A percentile compares a stretch with the other conserved stretches of the same genome.
phyloP scores from a whole-genome alignment of 2,888 invertebrate species.

The Gortyna flavago region DNA sequence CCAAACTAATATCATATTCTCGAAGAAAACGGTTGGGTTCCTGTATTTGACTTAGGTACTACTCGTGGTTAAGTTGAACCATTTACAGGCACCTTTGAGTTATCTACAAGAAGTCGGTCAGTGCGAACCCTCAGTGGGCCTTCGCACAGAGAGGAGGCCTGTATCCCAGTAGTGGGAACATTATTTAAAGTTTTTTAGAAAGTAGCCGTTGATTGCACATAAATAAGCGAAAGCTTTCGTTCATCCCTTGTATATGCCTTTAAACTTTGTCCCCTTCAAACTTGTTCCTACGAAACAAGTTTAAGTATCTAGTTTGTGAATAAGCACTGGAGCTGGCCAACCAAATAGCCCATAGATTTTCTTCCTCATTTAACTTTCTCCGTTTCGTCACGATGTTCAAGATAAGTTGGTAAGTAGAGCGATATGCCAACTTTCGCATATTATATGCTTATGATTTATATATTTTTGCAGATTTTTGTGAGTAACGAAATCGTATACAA shows the following conservation, averaged over 20 bases:
- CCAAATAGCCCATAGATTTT: conserved; percentile 83
- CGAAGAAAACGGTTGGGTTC: not conserved
- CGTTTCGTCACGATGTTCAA: conserved; percentile 68
- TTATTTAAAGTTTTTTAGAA: not conserved
- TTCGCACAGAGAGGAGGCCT: not conserved
- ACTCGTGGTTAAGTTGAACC: not conserved
- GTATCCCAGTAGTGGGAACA: not conserved
- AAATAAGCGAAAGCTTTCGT: conserved; percentile 12
- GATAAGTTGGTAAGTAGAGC: conserved; percentile 72
- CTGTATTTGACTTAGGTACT: not conserved
- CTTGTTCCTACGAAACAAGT: conserved; percentile 59
- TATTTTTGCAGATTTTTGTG: conserved; percentile 1
- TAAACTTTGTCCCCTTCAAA: conserved; percentile 32
- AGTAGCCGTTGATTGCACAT: not conserved
- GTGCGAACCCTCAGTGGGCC: not conserved
- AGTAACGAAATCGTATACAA: not conserved
- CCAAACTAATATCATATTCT: not conserved
- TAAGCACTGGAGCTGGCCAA: conserved; percentile 77
- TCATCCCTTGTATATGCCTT: not conserved
- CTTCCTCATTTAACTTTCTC: conserved; percentile 84
- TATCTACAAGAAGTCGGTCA: not conserved
- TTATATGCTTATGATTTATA: conserved; percentile 19
- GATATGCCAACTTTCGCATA: conserved; percentile 67
- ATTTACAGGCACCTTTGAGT: not conserved
- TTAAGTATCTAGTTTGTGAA: conserved; percentile 83